Percentiles rank a stretch among this genome's conserved stretches.
Evolutionary conservation across 2,888 invertebrate genomes (phyloP).

Genomic region (Parnassius mnemosyne): DNA sequence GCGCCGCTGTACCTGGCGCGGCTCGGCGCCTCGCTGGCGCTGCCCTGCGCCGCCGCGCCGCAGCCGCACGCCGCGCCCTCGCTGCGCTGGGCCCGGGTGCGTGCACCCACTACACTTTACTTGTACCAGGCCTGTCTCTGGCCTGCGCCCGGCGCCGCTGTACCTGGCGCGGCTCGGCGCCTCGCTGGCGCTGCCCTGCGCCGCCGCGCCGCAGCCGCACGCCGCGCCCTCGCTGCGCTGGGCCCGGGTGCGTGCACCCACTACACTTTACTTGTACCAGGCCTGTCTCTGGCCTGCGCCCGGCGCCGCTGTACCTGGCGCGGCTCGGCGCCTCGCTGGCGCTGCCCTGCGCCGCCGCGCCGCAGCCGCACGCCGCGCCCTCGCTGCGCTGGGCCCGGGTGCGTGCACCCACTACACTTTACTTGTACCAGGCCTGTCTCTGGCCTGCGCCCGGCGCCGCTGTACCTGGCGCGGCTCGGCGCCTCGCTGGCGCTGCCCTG

Average conservation of each 20-base stretch:
- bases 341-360: constrained; percentile 92
- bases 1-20: constrained; percentile 91
- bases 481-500: too few relatives aligned
- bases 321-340: constrained; percentile 89
- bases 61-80: constrained; percentile 72
- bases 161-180: constrained; percentile 92
- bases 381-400: too few relatives aligned
- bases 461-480: too few relatives aligned
- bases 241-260: constrained; percentile 40
- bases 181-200: constrained; percentile 90
- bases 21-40: constrained; percentile 87
- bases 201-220: constrained; percentile 84
- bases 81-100: constrained; percentile 49
- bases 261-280: too few relatives aligned
- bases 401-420: too few relatives aligned
- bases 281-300: constrained; percentile 84
- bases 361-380: too few relatives aligned
- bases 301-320: constrained; percentile 90
- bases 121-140: constrained; percentile 60
- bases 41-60: constrained; percentile 90
- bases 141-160: constrained; percentile 89
- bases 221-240: constrained; percentile 42
- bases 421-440: too few relatives aligned
- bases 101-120: background rate
- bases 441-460: too few relatives aligned